Conservation (phyloP, 1,140 invertebrate genomes). For the Meloidogyne hapla region DNA sequence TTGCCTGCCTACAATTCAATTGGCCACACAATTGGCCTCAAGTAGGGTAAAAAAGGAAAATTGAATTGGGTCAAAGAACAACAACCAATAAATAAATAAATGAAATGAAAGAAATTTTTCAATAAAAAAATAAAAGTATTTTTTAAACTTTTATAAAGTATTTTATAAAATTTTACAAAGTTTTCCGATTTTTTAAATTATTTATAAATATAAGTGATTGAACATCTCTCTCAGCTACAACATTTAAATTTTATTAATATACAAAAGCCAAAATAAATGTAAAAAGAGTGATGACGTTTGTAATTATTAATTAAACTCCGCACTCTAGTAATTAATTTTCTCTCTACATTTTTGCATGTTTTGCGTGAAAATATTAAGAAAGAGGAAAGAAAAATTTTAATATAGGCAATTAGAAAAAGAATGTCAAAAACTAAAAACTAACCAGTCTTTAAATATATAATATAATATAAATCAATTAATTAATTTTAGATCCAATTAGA, state of each 20-base stretch:
- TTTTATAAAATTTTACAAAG: too few species aligned
- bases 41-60: background rate
- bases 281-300: background rate
- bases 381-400: background rate
- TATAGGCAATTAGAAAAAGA: background rate
- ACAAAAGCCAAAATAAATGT: background rate
- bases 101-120: background rate
- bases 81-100: background rate
- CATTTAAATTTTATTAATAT: background rate
- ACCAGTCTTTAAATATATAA: background rate
- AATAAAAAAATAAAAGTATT: conserved; percentile 1
- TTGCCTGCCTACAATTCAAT: background rate
- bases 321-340: too few species aligned
- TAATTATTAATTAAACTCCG: too few species aligned
- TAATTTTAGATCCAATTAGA: background rate
- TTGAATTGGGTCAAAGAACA: background rate
- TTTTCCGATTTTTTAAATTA: too few species aligned
- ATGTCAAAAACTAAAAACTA: background rate
- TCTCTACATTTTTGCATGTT: background rate
- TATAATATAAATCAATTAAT: background rate
- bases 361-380: background rate
- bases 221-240: too few species aligned
- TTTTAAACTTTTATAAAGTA: too few species aligned
- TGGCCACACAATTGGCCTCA: background rate
- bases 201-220: background rate